A percentile compares a stretch with the other conserved stretches of the same genome.
Conservation (phyloP, 1,140 invertebrate species). For the Eufriesea mexicana region DNA sequence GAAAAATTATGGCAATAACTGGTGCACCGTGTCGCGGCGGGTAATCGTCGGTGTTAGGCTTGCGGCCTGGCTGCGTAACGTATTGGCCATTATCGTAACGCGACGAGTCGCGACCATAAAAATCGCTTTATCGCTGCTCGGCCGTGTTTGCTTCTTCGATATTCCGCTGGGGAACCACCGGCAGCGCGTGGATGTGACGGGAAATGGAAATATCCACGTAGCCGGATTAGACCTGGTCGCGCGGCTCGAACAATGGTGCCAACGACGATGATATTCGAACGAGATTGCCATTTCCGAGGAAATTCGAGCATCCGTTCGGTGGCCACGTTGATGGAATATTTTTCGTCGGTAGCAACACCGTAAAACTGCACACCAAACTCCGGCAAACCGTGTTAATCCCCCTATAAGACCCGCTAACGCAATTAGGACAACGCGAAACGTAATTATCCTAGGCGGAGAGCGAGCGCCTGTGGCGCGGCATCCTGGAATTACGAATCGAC, state of each 20-base stretch:
- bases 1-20: constrained; percentile 65
- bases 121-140: constrained; percentile 44
- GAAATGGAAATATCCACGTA: background rate
- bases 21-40: constrained; percentile 48
- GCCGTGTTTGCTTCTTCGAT: background rate
- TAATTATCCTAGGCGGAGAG: constrained; percentile 61
- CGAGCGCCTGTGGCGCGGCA: constrained; percentile 56
- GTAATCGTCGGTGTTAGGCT: constrained; percentile 55
- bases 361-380: constrained; percentile 58
- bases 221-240: background rate
- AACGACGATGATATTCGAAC: background rate
- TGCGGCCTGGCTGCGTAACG: constrained; percentile 26
- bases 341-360: constrained; percentile 38
- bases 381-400: constrained; percentile 63
- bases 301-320: background rate
- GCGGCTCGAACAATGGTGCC: background rate
- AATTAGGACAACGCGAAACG: constrained; percentile 65
- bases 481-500: constrained; percentile 62
- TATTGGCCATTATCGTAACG: constrained; percentile 52
- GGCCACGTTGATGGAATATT: constrained; percentile 40
- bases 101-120: constrained; percentile 43
- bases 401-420: constrained; percentile 63
- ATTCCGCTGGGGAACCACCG: background rate
- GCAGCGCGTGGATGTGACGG: background rate
- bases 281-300: background rate